phyloP scores from a whole-genome alignment of 1,140 invertebrate species.

The Caerostris extrusa region DNA sequence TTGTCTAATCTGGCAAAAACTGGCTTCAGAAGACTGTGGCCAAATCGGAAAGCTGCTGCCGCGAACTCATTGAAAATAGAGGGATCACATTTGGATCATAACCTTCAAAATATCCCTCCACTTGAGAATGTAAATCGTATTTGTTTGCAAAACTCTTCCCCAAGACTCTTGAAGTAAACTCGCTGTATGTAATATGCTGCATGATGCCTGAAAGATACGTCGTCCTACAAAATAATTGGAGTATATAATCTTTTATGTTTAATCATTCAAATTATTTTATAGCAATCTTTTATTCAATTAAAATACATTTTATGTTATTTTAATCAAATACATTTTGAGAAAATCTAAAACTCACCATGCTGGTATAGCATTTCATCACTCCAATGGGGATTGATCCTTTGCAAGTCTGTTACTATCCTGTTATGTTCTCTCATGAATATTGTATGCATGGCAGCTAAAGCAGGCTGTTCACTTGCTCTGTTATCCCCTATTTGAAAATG shows the following conservation, averaged over 20 bases:
- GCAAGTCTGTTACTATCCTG: conserved; percentile 90
- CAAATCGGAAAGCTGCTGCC: conserved; percentile 90
- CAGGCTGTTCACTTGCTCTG: conserved; percentile 86
- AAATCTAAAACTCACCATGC: conserved; percentile 77
- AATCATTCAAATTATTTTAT: no score
- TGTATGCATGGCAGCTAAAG: conserved; percentile 85
- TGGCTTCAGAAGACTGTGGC: conserved; percentile 95
- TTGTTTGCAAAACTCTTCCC: conserved; percentile 95
- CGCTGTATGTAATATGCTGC: conserved; percentile 96
- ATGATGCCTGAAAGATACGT: conserved; percentile 92
- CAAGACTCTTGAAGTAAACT: conserved; percentile 96
- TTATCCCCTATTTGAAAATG: conserved; percentile 84
- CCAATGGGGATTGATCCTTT: conserved; percentile 90
- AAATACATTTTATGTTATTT: no score
- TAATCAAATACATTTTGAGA: background rate
- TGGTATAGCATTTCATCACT: conserved; percentile 87
- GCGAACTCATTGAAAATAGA: conserved; percentile 97
- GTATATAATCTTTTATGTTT: background rate
- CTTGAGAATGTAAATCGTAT: conserved; percentile 91
- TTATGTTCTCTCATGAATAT: conserved; percentile 91
- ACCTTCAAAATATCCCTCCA: conserved; percentile 93
- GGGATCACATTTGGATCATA: conserved; percentile 96
- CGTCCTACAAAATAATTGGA: conserved; percentile 73
- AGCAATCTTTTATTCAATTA: no score
- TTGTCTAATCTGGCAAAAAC: conserved; percentile 92